Conservation (phyloP, 1,140 invertebrate genomes). For the Drosophila jambulina region DNA sequence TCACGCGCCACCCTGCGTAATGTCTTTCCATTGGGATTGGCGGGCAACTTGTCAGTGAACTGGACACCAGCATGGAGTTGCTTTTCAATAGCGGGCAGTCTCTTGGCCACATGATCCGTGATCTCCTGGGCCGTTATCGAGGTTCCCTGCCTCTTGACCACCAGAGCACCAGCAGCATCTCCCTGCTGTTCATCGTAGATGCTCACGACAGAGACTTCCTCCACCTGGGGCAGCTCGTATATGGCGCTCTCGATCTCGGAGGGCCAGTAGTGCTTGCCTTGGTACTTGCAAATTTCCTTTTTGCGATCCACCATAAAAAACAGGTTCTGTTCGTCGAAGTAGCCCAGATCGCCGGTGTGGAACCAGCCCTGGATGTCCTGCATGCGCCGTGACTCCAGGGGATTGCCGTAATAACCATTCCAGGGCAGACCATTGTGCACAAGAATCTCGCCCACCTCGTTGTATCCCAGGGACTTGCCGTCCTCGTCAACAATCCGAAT, state of each 20-base stretch:
- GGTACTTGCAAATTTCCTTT: constrained; percentile 92
- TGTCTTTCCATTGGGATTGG: constrained; percentile 89
- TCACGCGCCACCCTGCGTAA: constrained; percentile 85
- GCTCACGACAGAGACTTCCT: constrained; percentile 67
- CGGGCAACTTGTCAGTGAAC: constrained; percentile 87
- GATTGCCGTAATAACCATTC: constrained; percentile 86
- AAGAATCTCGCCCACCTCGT: constrained; percentile 84
- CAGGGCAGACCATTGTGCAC: constrained; percentile 70
- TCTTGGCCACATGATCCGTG: constrained; percentile 59
- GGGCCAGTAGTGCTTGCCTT: constrained; percentile 78
- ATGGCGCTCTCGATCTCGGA: constrained; percentile 69
- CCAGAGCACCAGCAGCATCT: constrained; percentile 66
- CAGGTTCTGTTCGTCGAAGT: constrained; percentile 88
- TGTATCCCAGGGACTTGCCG: constrained; percentile 60
- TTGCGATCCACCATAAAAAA: constrained; percentile 90
- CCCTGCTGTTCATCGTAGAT: constrained; percentile 61
- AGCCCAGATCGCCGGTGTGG: constrained; percentile 91
- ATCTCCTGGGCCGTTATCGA: constrained; percentile 51
- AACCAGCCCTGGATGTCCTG: constrained; percentile 89
- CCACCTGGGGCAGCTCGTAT: constrained; percentile 47
- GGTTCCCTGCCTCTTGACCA: constrained; percentile 46
- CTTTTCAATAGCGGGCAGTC: constrained; percentile 84
- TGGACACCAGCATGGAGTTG: constrained; percentile 87
- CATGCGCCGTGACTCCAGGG: constrained; percentile 86
- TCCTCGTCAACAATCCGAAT: constrained; percentile 70